These are phyloP conservation scores for Platycheirus albimanus DNA, from an alignment of 2,888 invertebrate species.

Conservation along the genomic window DNA sequence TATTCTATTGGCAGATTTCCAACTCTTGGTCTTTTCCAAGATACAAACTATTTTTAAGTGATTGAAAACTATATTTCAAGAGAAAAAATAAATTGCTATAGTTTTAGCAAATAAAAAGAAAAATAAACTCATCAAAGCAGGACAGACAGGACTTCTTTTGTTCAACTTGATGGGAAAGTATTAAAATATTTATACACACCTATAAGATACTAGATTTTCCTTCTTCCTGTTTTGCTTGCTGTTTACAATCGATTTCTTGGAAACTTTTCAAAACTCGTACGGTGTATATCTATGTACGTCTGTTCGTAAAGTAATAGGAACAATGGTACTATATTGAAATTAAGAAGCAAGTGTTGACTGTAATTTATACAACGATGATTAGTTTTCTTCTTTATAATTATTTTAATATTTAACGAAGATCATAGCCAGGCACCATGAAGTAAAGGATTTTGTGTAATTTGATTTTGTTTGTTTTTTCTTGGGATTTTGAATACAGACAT, in stretches of 20 bases:
- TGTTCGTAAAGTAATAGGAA: too few relatives aligned
- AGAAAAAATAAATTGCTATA: slow-evolving; percentile 34
- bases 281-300: too few relatives aligned
- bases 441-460: too few relatives aligned
- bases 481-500: too few relatives aligned
- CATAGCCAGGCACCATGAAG: too few relatives aligned
- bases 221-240: not conserved
- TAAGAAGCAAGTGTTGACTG: too few relatives aligned
- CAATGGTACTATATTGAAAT: too few relatives aligned
- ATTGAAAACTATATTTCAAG: slow-evolving; percentile 35
- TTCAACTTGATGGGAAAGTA: slow-evolving; percentile 9
- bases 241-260: slow-evolving; percentile 18
- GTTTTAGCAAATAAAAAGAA: not conserved
- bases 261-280: slow-evolving; percentile 18
- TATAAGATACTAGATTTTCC: not conserved
- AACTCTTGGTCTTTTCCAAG: slow-evolving; percentile 32
- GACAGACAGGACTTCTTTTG: not conserved
- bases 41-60: slow-evolving; percentile 12
- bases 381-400: too few relatives aligned
- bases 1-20: slow-evolving; percentile 36
- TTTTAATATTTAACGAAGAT: too few relatives aligned
- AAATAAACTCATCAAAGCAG: slow-evolving; percentile 2
- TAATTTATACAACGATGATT: too few relatives aligned
- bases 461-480: too few relatives aligned
- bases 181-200: not conserved